Evolutionary conservation across 1,140 invertebrate species (phyloP), one percentile per base, ranked within the genome.

Genomic region (Anastrepha ludens): DNA sequence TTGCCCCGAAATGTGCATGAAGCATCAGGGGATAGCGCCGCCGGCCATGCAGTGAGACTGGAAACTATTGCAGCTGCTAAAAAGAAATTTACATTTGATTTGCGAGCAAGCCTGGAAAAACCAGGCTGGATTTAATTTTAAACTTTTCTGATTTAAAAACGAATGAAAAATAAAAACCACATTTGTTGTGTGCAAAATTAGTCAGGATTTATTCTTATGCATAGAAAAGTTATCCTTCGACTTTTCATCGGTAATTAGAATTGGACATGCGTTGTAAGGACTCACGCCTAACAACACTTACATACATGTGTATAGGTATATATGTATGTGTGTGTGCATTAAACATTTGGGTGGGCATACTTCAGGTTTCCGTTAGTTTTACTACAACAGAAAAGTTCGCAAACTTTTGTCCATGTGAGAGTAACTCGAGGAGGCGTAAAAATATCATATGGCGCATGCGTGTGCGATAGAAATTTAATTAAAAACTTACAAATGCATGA

Each of bases 401-500:
- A 64, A 64, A 20, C 20, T n/a, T 7, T 6, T n/a, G 17, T 64
- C 20, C 17, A 20, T 41, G 65, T 29, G 29, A 70, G 39, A 20
- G 11, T 50, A 6, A 47, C 70, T 74, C 70, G 41, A 74, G 47
- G 44, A 74, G 29, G 70, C 39, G 44, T 74, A n/a, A 74, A 74
- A 47, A 13, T 74, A 44, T 47, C 70, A 47, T 47, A 74, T 29
- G 44, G 39, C 44, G 70, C 70, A 5, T 74, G 70, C 44, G 11
- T 74, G 70, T 50, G 44, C 17, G 6, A 29, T n/a, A 15, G 41
- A 74, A 74, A 74, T 74, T 74, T 74, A 74, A 74, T 74, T 74
- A 74, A 74, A 74, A 74, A 74, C 70, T 74, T 50, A 74, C 70
- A 74, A 74, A 74, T 74, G 70, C 44, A 74, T 74, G 70, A 50